Conservation (phyloP, 2,113 vertebrate genomes). For the Hydrolagus affinis region DNA sequence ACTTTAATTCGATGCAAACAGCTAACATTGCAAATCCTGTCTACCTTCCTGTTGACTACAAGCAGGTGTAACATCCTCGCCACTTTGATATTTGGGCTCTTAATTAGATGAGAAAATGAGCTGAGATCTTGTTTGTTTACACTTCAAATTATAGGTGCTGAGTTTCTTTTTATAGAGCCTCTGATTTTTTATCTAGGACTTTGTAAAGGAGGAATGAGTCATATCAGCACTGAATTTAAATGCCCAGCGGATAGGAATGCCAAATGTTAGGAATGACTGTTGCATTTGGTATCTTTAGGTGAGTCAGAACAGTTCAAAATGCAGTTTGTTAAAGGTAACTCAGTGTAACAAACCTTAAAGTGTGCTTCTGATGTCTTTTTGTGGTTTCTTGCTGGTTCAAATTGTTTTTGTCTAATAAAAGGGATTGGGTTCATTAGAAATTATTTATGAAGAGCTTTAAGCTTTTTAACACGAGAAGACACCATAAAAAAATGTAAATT, state of each 20-base stretch:
- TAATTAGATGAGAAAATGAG: slow-evolving; percentile 8
- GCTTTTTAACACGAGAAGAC: too few species aligned
- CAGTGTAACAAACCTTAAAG: too few species aligned
- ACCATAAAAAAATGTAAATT: too few species aligned
- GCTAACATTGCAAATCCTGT: not conserved
- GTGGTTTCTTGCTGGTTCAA: too few species aligned
- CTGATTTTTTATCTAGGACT: not conserved
- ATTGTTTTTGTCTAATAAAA: too few species aligned
- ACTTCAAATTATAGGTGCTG: not conserved
- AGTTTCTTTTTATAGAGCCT: not conserved
- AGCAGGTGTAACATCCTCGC: not conserved
- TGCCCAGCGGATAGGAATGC: not conserved
- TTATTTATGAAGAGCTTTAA: too few species aligned
- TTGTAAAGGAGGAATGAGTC: slow-evolving; percentile 12
- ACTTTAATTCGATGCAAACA: too few species aligned
- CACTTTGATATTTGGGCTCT: slow-evolving; percentile 19
- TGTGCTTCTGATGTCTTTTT: too few species aligned
- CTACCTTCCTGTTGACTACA: not conserved
- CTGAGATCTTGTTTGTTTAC: not conserved
- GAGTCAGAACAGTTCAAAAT: not conserved
- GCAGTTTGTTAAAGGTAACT: too few species aligned
- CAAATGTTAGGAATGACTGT: not conserved
- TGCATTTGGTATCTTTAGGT: not conserved
- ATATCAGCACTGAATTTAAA: not conserved
- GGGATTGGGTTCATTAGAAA: too few species aligned